A percentile compares a stretch with the other conserved stretches of the same genome.
phyloP scores from a whole-genome alignment of 2,113 vertebrate genomes.

The Pao palembangensis region DNA sequence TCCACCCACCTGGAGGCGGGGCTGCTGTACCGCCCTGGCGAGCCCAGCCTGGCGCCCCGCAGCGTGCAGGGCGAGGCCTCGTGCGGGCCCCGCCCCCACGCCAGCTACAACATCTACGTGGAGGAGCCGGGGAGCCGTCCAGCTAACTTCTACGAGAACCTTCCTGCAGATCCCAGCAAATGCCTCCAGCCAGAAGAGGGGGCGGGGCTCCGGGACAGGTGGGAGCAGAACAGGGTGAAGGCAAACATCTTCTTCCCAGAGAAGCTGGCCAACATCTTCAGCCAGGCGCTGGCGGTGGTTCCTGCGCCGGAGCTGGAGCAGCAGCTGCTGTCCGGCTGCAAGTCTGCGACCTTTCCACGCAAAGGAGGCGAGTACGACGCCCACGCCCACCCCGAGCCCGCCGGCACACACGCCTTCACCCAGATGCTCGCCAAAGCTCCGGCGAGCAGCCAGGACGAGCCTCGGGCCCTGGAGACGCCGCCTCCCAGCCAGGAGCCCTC shows the following conservation, averaged over 20 bases:
- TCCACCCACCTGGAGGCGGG: conserved; percentile 89
- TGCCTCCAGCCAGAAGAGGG: conserved; percentile 62
- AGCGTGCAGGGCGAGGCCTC: conserved; percentile 73
- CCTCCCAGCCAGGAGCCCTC: conserved; percentile 79
- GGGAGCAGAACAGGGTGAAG: conserved; percentile 77
- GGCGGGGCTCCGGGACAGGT: conserved; percentile 64
- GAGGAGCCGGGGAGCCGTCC: conserved; percentile 78
- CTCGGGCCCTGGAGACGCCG: conserved; percentile 70
- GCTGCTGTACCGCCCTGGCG: conserved; percentile 74
- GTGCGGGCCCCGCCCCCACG: conserved; percentile 76
- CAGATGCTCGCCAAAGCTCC: conserved; percentile 87
- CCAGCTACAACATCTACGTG: conserved; percentile 87
- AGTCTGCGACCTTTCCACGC: conserved; percentile 87
- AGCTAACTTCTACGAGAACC: conserved; percentile 66
- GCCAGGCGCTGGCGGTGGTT: conserved; percentile 85
- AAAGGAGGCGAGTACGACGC: conserved; percentile 77
- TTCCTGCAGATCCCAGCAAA: conserved; percentile 54
- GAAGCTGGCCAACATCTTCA: conserved; percentile 86
- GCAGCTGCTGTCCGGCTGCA: conserved; percentile 69
- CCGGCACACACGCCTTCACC: conserved; percentile 79
- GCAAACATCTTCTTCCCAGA: conserved; percentile 78
- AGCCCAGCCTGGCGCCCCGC: conserved; percentile 76
- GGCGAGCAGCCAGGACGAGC: conserved; percentile 73
- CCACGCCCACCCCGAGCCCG: conserved; percentile 68
- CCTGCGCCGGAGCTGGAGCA: conserved; percentile 85